Base-by-base conservation (phyloP, 2,797 vertebrate species). In the Microcaecilia unicolor region DNA sequence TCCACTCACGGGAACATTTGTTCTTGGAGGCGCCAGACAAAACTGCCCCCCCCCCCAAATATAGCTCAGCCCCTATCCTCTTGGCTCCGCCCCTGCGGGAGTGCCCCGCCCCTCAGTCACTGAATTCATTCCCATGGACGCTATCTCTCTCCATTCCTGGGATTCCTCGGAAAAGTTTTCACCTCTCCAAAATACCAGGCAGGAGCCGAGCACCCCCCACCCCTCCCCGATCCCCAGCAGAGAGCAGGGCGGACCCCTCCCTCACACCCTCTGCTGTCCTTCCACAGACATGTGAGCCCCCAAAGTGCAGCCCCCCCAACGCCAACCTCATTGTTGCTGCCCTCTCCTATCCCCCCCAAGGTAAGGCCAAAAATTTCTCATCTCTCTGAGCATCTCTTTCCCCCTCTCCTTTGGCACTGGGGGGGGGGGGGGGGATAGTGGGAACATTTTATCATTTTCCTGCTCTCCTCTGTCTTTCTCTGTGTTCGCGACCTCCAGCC, bases 161-260 rank as follows among this genome's bases (percentile, higher is more conserved):
- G 31, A 61, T 61, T 61, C 47, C 54, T 54, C 53, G 53, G 34
- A 42, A 54, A 51, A 61, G 51, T 58, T 61, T 58, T 61, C 54
- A 61, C 47, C 50, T 44, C 44, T 51, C 58, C 54, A 54, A 58
- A 58, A 58, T 54, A 58, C 46, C 55, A 58, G 38, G 46, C 50
- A 47, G 27, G n/a, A n/a, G n/a, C n/a, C 48, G 37, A 40, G 44
- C 37, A 46, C 47, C 33, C 48, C 32, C 41, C 39, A 47, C 30
- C 14, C 30, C 41, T 48, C 46, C 45, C 46, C 45, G 34, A 46
- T 32, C 40, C 44, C 44, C 34, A 25, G 34, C 37, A 39, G 35
- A 33, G 45, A 45, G 50, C 34, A 39, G 50, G 45, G 31, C 28
- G n/a, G n/a, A n/a, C n/a, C n/a, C n/a, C n/a, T n/a, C n/a, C n/a